These are phyloP conservation scores for Brevipalpus yothersi DNA, from an alignment of 1,140 invertebrate genomes.

Conservation along the genomic window DNA sequence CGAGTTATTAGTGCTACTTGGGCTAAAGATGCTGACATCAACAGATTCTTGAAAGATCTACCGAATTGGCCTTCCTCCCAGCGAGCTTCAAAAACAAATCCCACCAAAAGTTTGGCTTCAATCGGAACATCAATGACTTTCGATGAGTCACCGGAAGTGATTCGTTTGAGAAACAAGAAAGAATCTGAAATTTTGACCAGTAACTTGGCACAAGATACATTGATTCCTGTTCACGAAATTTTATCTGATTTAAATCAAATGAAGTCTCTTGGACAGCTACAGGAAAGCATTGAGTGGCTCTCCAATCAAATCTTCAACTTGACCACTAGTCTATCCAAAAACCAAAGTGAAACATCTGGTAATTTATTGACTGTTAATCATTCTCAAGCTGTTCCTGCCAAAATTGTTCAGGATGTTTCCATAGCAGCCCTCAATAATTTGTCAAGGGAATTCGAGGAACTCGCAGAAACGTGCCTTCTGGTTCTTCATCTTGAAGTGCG, in stretches of 20 bases:
- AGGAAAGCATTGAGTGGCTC: constrained; percentile 72
- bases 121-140: constrained; percentile 6
- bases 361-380: not conserved
- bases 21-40: constrained; percentile 84
- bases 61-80: constrained; percentile 46
- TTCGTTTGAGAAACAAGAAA: constrained; percentile 48
- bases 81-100: no score
- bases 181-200: constrained; percentile 77
- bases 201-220: constrained; percentile 49
- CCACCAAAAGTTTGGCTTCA: not conserved
- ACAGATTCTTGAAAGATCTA: constrained; percentile 55
- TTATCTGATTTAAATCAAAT: constrained; percentile 48
- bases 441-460: constrained; percentile 54
- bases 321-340: constrained; percentile 16
- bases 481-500: constrained; percentile 72
- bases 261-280: constrained; percentile 54
- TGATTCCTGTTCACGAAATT: constrained; percentile 58
- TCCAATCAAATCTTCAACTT: constrained; percentile 23
- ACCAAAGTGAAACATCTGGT: not conserved
- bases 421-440: constrained; percentile 24
- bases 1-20: constrained; percentile 61
- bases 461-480: constrained; percentile 67
- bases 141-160: constrained; percentile 35
- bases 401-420: not conserved
- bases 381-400: not conserved